Percentiles rank a stretch among this genome's conserved stretches.
phyloP scores from a whole-genome alignment of 2,113 vertebrate species.

The Sorex araneus region DNA sequence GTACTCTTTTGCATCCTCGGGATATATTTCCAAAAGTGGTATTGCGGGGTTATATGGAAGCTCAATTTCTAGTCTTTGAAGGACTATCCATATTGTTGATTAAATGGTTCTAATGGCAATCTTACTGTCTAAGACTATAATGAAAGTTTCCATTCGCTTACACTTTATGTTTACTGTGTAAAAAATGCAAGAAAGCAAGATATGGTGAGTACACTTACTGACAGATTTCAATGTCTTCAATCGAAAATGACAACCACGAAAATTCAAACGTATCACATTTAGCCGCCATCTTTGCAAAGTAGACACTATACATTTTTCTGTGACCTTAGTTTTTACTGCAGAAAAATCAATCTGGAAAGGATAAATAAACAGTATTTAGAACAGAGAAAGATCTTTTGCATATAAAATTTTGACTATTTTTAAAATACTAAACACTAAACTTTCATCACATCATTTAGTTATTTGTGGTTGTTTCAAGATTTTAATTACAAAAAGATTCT shows the following conservation, averaged over 20 bases:
- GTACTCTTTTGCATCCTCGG: too few relatives aligned
- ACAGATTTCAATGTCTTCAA: conserved; percentile 83
- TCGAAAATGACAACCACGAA: conserved; percentile 81
- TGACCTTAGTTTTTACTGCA: conserved; percentile 76
- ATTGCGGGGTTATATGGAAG: too few relatives aligned
- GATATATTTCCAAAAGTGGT: too few relatives aligned
- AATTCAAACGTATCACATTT: conserved; percentile 82
- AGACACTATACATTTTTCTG: conserved; percentile 77
- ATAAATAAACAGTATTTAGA: conserved; percentile 56
- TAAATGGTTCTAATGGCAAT: background rate
- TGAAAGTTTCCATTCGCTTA: conserved; percentile 16
- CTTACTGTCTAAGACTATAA: background rate
- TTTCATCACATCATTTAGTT: background rate
- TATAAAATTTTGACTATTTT: conserved; percentile 25
- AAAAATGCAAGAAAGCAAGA: conserved; percentile 26
- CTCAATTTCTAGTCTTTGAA: too few relatives aligned
- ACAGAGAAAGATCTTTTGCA: background rate
- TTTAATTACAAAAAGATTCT: conserved; percentile 83
- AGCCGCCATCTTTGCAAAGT: conserved; percentile 83
- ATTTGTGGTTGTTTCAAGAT: conserved; percentile 65
- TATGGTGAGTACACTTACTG: conserved; percentile 78
- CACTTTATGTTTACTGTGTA: conserved; percentile 13
- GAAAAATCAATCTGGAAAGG: conserved; percentile 88
- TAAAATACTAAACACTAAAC: conserved; percentile 65
- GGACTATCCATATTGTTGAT: too few relatives aligned